Conservation (phyloP, 2,113 vertebrate genomes). For the Misgurnus mizolepis region DNA sequence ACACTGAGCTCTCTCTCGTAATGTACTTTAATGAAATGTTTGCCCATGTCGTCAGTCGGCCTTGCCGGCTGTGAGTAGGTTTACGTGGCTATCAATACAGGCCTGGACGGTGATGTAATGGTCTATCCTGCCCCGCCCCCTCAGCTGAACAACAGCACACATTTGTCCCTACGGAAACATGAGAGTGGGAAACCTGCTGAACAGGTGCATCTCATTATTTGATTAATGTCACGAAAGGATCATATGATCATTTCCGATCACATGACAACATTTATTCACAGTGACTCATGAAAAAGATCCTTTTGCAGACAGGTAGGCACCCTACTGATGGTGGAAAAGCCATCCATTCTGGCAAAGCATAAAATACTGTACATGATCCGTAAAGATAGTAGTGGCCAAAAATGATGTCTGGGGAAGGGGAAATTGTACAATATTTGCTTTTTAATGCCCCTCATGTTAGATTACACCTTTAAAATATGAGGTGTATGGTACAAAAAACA, state of each 20-base stretch:
- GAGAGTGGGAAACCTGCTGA: not conserved
- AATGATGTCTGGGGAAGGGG: too few species aligned
- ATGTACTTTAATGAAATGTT: constrained; percentile 14
- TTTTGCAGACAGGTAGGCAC: too few species aligned
- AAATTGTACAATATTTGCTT: too few species aligned
- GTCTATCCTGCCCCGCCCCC: constrained; percentile 1
- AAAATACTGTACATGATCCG: too few species aligned
- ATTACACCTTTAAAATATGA: too few species aligned
- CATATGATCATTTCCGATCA: not conserved
- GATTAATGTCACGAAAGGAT: not conserved
- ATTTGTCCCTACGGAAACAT: constrained; percentile 3
- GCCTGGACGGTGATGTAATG: constrained; percentile 26
- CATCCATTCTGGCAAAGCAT: too few species aligned
- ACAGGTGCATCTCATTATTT: not conserved
- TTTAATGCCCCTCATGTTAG: too few species aligned
- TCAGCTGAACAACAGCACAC: not conserved
- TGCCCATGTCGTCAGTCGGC: constrained; percentile 1
- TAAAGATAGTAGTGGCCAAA: too few species aligned
- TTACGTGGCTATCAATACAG: constrained; percentile 13
- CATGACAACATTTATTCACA: too few species aligned
- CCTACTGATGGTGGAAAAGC: too few species aligned
- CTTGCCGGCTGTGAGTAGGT: constrained; percentile 8
- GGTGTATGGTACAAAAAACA: too few species aligned
- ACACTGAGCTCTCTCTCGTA: not conserved
- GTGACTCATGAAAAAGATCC: too few species aligned